Conservation (phyloP, 1,140 invertebrate species). For the Bursaphelenchus mucronatus region DNA sequence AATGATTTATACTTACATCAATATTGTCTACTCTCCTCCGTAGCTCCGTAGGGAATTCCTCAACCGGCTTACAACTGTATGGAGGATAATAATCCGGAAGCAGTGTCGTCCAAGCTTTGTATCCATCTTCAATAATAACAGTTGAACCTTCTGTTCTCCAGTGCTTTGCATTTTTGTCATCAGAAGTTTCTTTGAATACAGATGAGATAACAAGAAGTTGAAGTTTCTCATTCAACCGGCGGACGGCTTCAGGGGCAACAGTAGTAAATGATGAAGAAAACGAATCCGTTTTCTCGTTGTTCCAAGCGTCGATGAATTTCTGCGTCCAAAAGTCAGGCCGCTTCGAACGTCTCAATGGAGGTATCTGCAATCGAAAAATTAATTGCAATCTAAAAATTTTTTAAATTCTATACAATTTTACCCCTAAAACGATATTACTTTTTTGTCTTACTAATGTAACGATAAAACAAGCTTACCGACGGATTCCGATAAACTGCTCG, state of each 20-base stretch:
- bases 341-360: not conserved
- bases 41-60: slow-evolving; percentile 16
- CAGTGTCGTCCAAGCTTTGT: slow-evolving; percentile 17
- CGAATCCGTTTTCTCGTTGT: not conserved
- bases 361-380: slow-evolving; percentile 9
- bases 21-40: slow-evolving; percentile 18
- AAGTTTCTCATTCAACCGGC: slow-evolving; percentile 17
- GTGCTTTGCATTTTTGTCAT: slow-evolving; percentile 6
- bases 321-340: slow-evolving; percentile 8
- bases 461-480: not conserved
- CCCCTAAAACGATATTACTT: too few species aligned
- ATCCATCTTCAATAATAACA: slow-evolving; percentile 2
- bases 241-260: not conserved
- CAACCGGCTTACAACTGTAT: slow-evolving; percentile 6
- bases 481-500: slow-evolving; percentile 14
- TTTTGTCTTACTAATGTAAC: too few species aligned
- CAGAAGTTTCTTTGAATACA: slow-evolving; percentile 12
- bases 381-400: not conserved
- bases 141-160: not conserved
- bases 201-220: slow-evolving; percentile 21
- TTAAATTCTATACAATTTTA: too few species aligned
- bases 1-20: not conserved
- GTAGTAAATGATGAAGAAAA: not conserved
- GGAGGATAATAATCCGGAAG: slow-evolving; percentile 24
- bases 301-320: not conserved